A percentile compares a stretch with the other conserved stretches of the same genome.
Conservation (phyloP, 2,888 invertebrate genomes). For the Drosophila mercatorum region DNA sequence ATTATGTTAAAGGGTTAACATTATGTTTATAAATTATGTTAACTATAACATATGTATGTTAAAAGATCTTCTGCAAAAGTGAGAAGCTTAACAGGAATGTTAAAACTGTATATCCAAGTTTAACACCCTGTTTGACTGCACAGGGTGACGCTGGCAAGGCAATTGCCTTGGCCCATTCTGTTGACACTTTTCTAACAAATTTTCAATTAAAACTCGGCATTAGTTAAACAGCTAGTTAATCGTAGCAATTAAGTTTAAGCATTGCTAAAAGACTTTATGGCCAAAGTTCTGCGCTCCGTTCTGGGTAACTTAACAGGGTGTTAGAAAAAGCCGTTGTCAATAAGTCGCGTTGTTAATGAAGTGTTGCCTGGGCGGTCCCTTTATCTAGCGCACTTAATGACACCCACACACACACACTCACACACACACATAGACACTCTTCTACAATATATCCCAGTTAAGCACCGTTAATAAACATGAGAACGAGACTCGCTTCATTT, state of each 20-base stretch:
- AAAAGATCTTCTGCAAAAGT: too few species aligned
- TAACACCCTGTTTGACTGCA: too few species aligned
- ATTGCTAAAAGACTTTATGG: not conserved
- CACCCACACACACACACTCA: constrained; percentile 62
- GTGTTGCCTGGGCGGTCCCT: constrained; percentile 61
- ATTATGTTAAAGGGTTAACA: too few species aligned
- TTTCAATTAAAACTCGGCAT: not conserved
- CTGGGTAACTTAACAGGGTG: constrained; percentile 33
- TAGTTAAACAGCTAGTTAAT: not conserved
- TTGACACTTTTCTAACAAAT: not conserved
- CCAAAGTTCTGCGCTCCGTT: not conserved
- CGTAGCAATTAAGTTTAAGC: constrained; percentile 1
- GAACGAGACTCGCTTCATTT: constrained; percentile 76
- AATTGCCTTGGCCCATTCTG: too few species aligned
- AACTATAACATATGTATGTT: too few species aligned
- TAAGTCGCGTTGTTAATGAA: constrained; percentile 59
- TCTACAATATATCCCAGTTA: constrained; percentile 48
- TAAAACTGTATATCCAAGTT: too few species aligned
- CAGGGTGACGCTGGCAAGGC: too few species aligned
- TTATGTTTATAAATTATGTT: too few species aligned
- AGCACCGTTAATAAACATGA: constrained; percentile 77
- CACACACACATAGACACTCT: constrained; percentile 12
- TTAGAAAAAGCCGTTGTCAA: constrained; percentile 50
- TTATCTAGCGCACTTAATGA: constrained; percentile 75
- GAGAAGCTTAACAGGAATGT: too few species aligned